Conservation (phyloP, 1,140 invertebrate species). For the Solenopsis invicta region DNA sequence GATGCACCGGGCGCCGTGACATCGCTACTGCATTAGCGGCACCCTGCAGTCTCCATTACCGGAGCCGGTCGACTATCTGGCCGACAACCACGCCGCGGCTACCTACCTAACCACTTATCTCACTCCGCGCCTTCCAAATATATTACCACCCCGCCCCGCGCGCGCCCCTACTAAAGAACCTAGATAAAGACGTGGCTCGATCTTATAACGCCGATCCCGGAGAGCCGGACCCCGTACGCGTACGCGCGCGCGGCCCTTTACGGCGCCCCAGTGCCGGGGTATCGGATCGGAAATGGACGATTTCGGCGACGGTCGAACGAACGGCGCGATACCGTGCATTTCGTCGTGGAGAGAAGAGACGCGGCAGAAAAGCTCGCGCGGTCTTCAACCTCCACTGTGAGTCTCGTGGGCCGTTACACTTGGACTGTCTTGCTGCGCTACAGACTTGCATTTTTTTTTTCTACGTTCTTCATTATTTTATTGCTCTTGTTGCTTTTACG, state of each 20-base stretch:
- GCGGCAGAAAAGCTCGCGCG: constrained; percentile 5
- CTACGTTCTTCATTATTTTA: not conserved
- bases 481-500: not conserved
- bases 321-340: constrained; percentile 3
- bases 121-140: constrained; percentile 79
- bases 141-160: constrained; percentile 76
- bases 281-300: constrained; percentile 52
- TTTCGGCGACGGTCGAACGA: constrained; percentile 33
- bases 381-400: not conserved
- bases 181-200: constrained; percentile 84
- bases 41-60: constrained; percentile 84
- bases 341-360: not conserved
- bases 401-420: not conserved
- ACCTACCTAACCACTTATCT: constrained; percentile 80
- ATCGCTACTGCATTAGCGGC: constrained; percentile 86
- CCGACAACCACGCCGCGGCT: constrained; percentile 75
- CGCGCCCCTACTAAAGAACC: constrained; percentile 74
- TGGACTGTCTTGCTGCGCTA: not conserved
- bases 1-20: constrained; percentile 80
- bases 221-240: constrained; percentile 56
- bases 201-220: constrained; percentile 79
- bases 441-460: not conserved
- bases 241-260: constrained; percentile 43
- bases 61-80: constrained; percentile 76
- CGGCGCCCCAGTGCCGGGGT: not conserved